Evolutionary conservation across 2,888 invertebrate genomes (phyloP).

Genomic region (Tromatobia lineatoria): DNA sequence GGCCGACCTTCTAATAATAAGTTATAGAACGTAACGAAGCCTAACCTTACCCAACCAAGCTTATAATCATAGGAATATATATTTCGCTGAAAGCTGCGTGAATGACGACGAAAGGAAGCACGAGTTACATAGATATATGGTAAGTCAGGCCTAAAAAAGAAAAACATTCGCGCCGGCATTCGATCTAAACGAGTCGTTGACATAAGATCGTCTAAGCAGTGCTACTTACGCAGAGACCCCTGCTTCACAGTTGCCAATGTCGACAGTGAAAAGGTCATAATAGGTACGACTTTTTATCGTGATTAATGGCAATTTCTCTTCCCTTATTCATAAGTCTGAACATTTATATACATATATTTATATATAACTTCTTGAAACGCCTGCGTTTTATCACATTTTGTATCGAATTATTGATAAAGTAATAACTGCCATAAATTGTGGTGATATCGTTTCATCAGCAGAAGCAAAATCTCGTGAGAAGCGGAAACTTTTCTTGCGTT

Average conservation of each 20-base stretch:
- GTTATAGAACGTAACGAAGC: background rate
- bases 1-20: constrained; percentile 25
- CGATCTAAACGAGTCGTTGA: constrained; percentile 33
- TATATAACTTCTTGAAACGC: too few species aligned
- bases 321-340: background rate
- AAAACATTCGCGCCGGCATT: constrained; percentile 33
- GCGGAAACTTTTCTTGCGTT: background rate
- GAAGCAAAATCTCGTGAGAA: too few species aligned
- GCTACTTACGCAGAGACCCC: background rate
- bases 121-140: constrained; percentile 3
- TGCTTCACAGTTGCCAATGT: background rate
- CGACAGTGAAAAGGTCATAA: background rate
- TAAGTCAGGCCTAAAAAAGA: background rate
- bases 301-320: background rate
- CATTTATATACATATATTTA: background rate
- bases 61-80: constrained; percentile 18
- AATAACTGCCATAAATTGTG: too few species aligned
- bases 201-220: background rate
- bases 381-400: too few species aligned
- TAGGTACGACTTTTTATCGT: background rate
- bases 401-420: too few species aligned
- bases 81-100: constrained; percentile 29
- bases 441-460: too few species aligned
- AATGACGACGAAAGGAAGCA: constrained; percentile 28
- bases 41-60: constrained; percentile 1